A percentile compares a stretch with the other conserved stretches of the same genome.
phyloP scores from a whole-genome alignment of 2,888 invertebrate genomes.

The Brachypterus glaber region DNA sequence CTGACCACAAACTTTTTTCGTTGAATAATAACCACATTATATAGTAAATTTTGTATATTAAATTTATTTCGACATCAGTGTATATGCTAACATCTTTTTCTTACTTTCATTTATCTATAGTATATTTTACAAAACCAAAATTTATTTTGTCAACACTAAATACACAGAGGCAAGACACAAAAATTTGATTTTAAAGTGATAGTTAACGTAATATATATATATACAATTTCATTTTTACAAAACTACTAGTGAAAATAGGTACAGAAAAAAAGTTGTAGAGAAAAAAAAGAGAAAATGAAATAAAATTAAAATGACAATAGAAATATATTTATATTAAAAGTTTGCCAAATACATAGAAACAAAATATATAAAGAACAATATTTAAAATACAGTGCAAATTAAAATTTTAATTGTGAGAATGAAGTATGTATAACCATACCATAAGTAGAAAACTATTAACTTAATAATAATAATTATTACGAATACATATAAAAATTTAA shows the following conservation, averaged over 20 bases:
- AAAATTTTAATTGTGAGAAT: slow-evolving; percentile 23
- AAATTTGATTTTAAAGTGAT: slow-evolving; percentile 12
- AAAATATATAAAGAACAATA: slow-evolving; percentile 32
- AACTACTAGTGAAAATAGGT: slow-evolving; percentile 8
- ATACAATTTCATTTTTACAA: background rate
- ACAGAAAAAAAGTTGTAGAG: slow-evolving; percentile 10
- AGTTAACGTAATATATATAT: background rate
- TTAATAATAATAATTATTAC: slow-evolving; percentile 21
- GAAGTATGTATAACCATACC: slow-evolving; percentile 39
- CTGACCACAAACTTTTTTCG: slow-evolving; percentile 30
- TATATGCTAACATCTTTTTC: slow-evolving; percentile 32
- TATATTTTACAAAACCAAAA: slow-evolving; percentile 10
- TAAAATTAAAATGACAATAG: slow-evolving; percentile 33
- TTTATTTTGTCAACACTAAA: slow-evolving; percentile 25
- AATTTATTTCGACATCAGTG: slow-evolving; percentile 36
- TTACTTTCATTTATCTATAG: background rate
- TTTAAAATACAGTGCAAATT: slow-evolving; percentile 33
- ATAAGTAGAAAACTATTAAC: slow-evolving; percentile 18
- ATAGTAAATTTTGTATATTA: slow-evolving; percentile 34
- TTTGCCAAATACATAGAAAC: slow-evolving; percentile 37
- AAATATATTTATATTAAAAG: slow-evolving; percentile 39
- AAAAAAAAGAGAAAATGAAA: slow-evolving; percentile 25
- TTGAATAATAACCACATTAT: slow-evolving; percentile 28
- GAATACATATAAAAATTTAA: slow-evolving; percentile 22
- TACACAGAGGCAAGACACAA: slow-evolving; percentile 34